phyloP scores from a whole-genome alignment of 2,113 vertebrate genomes.

The Crotophaga sulcirostris region DNA sequence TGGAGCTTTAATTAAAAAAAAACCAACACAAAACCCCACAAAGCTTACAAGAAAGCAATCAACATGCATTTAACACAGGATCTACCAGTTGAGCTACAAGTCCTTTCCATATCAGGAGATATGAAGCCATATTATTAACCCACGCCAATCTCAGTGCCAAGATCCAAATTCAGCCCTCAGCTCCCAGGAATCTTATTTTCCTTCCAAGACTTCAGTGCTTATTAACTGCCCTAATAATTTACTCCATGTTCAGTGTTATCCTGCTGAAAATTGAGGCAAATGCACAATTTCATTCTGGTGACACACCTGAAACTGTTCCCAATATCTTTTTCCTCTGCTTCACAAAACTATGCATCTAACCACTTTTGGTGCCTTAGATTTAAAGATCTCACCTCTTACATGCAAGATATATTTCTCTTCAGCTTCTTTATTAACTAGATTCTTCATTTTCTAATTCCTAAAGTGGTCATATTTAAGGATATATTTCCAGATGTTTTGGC shows the following conservation, averaged over 20 bases:
- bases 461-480: neutral
- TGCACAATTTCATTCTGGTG: neutral
- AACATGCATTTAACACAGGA: neutral
- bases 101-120: neutral
- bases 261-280: neutral
- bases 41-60: neutral
- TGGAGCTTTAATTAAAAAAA: neutral
- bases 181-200: neutral
- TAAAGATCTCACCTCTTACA: neutral
- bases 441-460: neutral
- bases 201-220: neutral
- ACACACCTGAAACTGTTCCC: neutral
- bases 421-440: neutral
- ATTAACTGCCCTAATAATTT: neutral
- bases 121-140: neutral
- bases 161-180: neutral
- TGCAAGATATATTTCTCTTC: neutral
- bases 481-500: neutral
- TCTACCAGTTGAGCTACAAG: neutral
- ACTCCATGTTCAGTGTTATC: neutral
- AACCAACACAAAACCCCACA: no score
- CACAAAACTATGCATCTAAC: neutral
- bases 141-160: neutral
- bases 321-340: neutral
- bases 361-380: neutral